phyloP scores from a whole-genome alignment of 2,113 vertebrate species.

The Rhizomys pruinosus region DNA sequence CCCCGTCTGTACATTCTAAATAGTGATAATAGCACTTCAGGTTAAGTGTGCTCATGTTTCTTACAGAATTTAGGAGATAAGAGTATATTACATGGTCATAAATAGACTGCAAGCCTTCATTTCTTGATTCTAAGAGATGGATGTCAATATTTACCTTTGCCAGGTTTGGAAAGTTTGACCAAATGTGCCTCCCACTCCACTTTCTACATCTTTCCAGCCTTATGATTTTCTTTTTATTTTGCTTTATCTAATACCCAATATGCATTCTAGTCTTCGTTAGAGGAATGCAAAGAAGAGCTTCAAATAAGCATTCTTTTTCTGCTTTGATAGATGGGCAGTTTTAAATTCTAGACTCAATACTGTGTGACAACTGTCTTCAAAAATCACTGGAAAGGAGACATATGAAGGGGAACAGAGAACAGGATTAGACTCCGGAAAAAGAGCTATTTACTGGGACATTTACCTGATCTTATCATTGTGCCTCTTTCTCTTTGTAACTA shows the following conservation, averaged over 20 bases:
- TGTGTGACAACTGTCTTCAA: constrained; percentile 56
- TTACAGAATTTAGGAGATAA: constrained; percentile 34
- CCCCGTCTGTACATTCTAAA: constrained; percentile 1
- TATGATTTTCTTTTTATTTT: background rate
- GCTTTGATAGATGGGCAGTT: constrained; percentile 53
- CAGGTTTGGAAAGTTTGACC: background rate
- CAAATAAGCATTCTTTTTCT: constrained; percentile 51
- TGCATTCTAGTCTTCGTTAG: constrained; percentile 47
- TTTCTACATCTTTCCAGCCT: constrained; percentile 36
- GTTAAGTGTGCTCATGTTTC: constrained; percentile 51
- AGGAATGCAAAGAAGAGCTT: constrained; percentile 28
- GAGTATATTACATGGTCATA: background rate
- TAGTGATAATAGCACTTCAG: background rate
- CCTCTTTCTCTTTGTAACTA: constrained; percentile 43
- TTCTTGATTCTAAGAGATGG: constrained; percentile 45
- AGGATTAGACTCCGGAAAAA: constrained; percentile 52
- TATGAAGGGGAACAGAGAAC: constrained; percentile 52
- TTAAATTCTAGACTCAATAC: constrained; percentile 55
- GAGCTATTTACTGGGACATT: constrained; percentile 21
- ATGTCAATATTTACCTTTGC: constrained; percentile 19
- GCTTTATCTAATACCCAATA: background rate
- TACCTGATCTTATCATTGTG: background rate
- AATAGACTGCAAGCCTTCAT: constrained; percentile 12
- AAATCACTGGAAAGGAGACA: constrained; percentile 59
- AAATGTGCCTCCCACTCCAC: background rate